Conservation (phyloP, 2,888 invertebrate species). For the Trichogramma dendrolimi region DNA sequence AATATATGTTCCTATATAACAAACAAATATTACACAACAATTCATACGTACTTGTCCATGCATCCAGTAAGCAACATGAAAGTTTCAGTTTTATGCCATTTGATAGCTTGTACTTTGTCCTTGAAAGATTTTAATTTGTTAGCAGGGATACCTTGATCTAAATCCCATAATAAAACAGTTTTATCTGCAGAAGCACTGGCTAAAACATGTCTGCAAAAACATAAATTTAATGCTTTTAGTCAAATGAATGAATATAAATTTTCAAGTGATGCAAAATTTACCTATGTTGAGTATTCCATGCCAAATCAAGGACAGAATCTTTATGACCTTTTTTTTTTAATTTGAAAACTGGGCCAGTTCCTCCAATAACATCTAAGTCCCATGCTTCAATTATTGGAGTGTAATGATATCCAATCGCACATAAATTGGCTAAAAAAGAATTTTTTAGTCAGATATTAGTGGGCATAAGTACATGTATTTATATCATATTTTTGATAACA, state of each 20-base stretch:
- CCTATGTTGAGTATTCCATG: conserved; percentile 81
- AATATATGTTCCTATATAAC: background rate
- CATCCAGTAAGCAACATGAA: conserved; percentile 79
- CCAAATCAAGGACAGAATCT: conserved; percentile 84
- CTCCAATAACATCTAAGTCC: conserved; percentile 92
- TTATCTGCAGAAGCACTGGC: conserved; percentile 92
- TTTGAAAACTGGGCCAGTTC: conserved; percentile 80
- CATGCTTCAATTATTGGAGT: conserved; percentile 90
- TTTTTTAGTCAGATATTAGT: conserved; percentile 8
- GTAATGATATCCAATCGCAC: conserved; percentile 86
- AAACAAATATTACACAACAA: conserved; percentile 5
- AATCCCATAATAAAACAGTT: conserved; percentile 86
- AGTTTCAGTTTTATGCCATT: conserved; percentile 80
- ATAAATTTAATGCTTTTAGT: background rate
- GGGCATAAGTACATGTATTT: conserved; percentile 13
- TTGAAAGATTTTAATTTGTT: conserved; percentile 70
- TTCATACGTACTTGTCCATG: conserved; percentile 64
- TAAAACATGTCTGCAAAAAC: conserved; percentile 68
- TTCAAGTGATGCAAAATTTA: conserved; percentile 38
- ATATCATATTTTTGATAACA: conserved; percentile 12
- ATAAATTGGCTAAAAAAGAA: conserved; percentile 66
- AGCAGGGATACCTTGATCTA: conserved; percentile 74
- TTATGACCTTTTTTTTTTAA: conserved; percentile 80
- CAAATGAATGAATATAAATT: conserved; percentile 11
- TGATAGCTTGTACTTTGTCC: conserved; percentile 79